phyloP scores from a whole-genome alignment of 2,797 vertebrate genomes.

The Vespertilio murinus region DNA sequence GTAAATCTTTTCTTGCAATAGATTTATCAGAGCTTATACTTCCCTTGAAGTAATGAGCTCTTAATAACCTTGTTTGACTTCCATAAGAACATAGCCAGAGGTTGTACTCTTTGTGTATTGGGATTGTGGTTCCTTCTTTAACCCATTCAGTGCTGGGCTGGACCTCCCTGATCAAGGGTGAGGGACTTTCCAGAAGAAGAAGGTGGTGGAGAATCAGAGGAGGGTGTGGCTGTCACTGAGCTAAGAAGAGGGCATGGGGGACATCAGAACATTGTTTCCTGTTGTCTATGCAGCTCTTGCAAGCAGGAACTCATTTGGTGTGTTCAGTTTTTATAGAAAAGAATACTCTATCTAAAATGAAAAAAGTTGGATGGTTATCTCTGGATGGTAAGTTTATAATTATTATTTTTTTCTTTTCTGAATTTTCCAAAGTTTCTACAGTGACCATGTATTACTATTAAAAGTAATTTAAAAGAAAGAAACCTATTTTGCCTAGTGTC shows the following conservation, averaged over 20 bases:
- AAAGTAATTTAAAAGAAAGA: conserved; percentile 64
- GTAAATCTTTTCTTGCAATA: conserved; percentile 71
- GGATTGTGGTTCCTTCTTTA: neutral
- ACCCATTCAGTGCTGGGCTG: neutral
- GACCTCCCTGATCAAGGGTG: neutral
- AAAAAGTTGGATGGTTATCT: neutral
- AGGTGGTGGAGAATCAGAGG: neutral
- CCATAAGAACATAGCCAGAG: conserved; percentile 35
- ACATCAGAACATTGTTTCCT: neutral
- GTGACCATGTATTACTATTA: conserved; percentile 59
- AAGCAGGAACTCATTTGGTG: neutral
- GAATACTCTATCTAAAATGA: neutral
- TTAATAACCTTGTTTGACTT: conserved; percentile 49
- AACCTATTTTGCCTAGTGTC: neutral
- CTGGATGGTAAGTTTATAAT: neutral
- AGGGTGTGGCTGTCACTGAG: neutral
- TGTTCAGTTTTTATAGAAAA: neutral
- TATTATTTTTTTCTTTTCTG: neutral
- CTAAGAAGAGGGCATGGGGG: neutral
- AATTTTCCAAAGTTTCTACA: conserved; percentile 33
- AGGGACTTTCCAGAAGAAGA: neutral
- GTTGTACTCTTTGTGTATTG: neutral
- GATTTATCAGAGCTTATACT: conserved; percentile 59
- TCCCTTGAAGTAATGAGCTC: conserved; percentile 54
- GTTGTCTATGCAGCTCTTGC: neutral